Conservation (phyloP, 2,113 vertebrate species). For the Saccopteryx leptura region DNA sequence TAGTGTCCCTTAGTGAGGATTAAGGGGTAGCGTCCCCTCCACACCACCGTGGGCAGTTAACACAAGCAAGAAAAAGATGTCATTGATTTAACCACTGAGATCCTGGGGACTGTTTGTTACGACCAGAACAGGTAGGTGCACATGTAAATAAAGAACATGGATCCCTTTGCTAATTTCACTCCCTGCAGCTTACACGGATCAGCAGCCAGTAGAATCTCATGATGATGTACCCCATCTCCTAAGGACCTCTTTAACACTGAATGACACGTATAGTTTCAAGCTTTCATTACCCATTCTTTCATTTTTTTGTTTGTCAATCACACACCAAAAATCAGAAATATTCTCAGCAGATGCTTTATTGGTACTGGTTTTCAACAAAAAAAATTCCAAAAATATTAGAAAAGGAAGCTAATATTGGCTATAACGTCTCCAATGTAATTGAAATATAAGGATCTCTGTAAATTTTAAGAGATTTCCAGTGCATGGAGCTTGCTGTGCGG, state of each 20-base stretch:
- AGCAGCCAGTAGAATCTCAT: rapidly evolving
- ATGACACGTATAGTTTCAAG: neutral
- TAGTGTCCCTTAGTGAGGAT: neutral
- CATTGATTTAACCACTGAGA: neutral
- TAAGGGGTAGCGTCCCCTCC: no score
- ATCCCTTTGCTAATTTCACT: neutral
- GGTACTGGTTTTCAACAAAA: neutral
- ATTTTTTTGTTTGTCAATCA: neutral
- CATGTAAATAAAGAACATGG: no score
- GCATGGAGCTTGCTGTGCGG: neutral
- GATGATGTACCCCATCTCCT: neutral
- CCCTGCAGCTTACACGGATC: neutral
- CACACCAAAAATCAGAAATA: neutral
- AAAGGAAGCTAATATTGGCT: neutral
- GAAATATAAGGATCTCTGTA: neutral
- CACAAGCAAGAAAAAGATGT: neutral
- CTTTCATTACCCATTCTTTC: neutral
- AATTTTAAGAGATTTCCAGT: neutral
- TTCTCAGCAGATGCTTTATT: neutral
- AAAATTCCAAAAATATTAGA: neutral
- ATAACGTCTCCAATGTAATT: neutral
- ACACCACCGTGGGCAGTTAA: rapidly evolving
- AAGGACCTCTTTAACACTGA: neutral
- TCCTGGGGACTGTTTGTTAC: neutral
- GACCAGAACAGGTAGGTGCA: neutral